These are phyloP conservation scores for Thelaira solivaga DNA, from an alignment of 2,888 invertebrate genomes.

Conservation along the genomic window DNA sequence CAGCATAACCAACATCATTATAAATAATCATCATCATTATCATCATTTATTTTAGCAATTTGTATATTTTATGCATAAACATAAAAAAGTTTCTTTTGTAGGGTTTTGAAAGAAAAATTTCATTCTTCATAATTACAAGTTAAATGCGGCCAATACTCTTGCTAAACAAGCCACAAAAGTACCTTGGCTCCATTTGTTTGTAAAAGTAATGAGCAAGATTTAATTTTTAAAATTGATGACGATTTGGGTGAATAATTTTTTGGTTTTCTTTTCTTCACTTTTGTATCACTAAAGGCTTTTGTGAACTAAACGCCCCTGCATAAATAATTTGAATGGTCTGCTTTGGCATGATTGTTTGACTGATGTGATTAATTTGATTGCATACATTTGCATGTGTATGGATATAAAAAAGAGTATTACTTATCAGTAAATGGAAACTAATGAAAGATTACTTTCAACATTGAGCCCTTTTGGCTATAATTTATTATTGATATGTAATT, in stretches of 20 bases:
- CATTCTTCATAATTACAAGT: constrained; percentile 44
- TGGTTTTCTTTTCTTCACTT: no score
- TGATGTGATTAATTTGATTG: no score
- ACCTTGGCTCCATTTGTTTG: neutral
- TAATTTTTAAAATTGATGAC: neutral
- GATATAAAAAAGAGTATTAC: no score
- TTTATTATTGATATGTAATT: no score
- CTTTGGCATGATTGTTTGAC: no score
- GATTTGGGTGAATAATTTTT: neutral
- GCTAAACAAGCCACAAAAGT: neutral
- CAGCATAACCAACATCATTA: constrained; percentile 7
- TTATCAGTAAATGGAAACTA: no score
- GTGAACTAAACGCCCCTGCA: no score
- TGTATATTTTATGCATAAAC: constrained; percentile 52
- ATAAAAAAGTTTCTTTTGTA: constrained; percentile 37
- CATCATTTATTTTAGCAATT: constrained; percentile 1
- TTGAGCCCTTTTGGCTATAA: no score
- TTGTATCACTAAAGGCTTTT: no score
- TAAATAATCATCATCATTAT: constrained; percentile 1
- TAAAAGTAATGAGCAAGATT: neutral
- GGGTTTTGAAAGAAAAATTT: constrained; percentile 13
- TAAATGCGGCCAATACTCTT: constrained; percentile 27
- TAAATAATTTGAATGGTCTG: no score
- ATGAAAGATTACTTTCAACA: no score
- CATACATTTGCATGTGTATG: no score